These are phyloP conservation scores for Zenarchopterus dispar DNA, from an alignment of 2,797 vertebrate species.

Conservation along the genomic window DNA sequence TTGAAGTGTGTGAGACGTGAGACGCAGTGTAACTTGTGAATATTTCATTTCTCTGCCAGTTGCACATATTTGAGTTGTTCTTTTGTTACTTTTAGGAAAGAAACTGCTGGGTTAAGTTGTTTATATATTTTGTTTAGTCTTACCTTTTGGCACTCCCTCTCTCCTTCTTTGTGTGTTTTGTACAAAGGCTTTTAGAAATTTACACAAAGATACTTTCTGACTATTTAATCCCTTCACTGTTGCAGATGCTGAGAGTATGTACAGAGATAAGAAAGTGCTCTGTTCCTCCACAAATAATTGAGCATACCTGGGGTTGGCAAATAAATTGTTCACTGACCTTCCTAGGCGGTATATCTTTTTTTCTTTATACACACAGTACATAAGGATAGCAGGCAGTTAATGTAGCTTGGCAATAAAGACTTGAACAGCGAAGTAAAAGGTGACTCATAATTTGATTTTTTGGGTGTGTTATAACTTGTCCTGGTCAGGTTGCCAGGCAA, in stretches of 20 bases:
- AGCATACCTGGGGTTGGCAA: background rate
- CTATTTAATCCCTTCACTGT: background rate
- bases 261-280: background rate
- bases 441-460: background rate
- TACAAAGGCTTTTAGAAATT: background rate
- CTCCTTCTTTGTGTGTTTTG: background rate
- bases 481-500: background rate
- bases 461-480: background rate
- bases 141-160: background rate
- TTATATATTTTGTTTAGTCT: background rate
- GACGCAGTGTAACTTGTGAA: background rate
- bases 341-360: background rate
- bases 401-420: background rate
- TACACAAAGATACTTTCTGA: background rate
- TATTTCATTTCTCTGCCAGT: background rate
- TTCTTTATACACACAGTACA: background rate
- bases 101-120: constrained; percentile 4
- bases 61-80: background rate
- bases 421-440: background rate
- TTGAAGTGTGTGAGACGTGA: background rate
- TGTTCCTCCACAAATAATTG: background rate
- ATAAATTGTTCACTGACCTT: background rate
- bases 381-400: too few relatives aligned
- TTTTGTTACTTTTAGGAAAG: background rate
- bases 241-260: constrained; percentile 1